These are phyloP conservation scores for Tympanuchus pallidicinctus DNA, from an alignment of 2,113 vertebrate genomes.

Conservation along the genomic window DNA sequence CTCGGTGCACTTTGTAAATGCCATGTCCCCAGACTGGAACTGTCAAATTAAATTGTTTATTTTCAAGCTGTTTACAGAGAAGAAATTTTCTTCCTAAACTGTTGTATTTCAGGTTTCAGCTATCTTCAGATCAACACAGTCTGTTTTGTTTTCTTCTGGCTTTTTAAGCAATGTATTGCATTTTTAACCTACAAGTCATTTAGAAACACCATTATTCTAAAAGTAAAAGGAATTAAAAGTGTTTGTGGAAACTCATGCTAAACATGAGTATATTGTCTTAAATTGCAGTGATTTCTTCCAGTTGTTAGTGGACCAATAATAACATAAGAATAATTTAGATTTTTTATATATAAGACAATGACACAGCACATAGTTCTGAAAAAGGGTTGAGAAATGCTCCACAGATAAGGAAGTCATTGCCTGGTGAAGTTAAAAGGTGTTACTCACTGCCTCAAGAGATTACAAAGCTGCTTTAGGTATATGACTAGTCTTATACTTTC, in stretches of 20 bases:
- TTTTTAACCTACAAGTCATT: conserved; percentile 79
- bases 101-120: conserved; percentile 83
- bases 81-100: conserved; percentile 77
- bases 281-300: background rate
- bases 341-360: background rate
- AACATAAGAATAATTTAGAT: background rate
- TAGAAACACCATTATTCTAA: conserved; percentile 78
- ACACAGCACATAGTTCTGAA: background rate
- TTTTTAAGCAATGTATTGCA: conserved; percentile 80
- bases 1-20: background rate
- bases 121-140: conserved; percentile 82
- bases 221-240: background rate
- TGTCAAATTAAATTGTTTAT: conserved; percentile 56
- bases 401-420: background rate
- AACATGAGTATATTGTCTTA: background rate
- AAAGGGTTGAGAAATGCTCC: background rate
- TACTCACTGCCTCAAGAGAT: background rate
- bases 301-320: background rate
- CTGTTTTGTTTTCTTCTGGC: conserved; percentile 77
- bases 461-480: background rate
- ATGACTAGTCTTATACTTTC: background rate
- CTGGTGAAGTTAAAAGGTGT: background rate
- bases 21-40: background rate
- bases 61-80: conserved; percentile 84
- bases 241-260: background rate